A percentile compares a stretch with the other conserved stretches of the same genome.
Evolutionary conservation across 2,888 invertebrate genomes (phyloP).

Genomic region (Allolobophora icterica): DNA sequence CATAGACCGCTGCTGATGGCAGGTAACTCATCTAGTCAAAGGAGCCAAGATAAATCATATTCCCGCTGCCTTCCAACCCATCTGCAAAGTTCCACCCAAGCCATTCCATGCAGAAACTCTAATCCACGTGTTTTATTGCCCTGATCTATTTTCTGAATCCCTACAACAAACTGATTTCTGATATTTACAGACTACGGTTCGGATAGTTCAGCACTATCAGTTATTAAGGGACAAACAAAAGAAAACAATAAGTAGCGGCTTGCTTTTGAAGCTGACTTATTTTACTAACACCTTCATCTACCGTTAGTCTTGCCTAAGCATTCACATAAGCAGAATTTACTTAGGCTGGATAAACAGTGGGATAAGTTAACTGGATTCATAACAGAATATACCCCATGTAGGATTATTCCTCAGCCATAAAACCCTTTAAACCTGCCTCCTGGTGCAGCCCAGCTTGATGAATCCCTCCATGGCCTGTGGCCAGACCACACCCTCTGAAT

Average conservation of each 20-base stretch:
- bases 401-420: background rate
- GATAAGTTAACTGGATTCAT: background rate
- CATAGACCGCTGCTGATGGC: conserved; percentile 17
- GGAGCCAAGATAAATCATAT: background rate
- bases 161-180: background rate
- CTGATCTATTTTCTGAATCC: background rate
- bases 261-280: background rate
- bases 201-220: background rate
- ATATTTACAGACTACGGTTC: background rate
- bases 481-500: background rate
- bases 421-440: conserved; percentile 2
- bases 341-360: background rate
- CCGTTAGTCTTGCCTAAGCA: background rate
- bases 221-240: background rate
- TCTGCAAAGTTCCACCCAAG: background rate
- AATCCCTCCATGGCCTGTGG: background rate
- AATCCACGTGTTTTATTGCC: background rate
- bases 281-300: background rate
- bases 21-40: background rate
- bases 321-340: background rate
- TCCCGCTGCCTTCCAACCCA: background rate
- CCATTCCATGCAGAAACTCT: background rate
- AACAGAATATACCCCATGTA: background rate
- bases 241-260: background rate
- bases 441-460: background rate